Evolutionary conservation across 2,888 invertebrate species (phyloP).

Genomic region (Apantesis nais): DNA sequence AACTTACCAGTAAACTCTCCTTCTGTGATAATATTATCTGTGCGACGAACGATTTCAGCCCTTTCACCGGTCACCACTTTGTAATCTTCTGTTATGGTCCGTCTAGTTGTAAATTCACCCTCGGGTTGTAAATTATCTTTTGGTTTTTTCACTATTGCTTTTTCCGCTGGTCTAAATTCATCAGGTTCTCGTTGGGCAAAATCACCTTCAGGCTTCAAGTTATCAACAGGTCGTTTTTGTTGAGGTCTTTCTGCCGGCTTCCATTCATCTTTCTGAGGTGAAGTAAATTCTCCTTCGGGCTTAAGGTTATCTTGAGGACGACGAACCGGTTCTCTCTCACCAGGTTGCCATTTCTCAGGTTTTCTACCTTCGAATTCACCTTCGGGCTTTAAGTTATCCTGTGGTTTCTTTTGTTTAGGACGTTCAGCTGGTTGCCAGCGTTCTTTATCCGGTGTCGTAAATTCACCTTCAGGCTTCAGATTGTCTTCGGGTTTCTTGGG

Average conservation of each 20-base stretch:
- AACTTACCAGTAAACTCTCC: constrained; percentile 88
- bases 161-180: constrained; percentile 75
- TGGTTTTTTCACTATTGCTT: constrained; percentile 68
- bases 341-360: constrained; percentile 69
- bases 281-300: constrained; percentile 42
- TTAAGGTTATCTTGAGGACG: constrained; percentile 63
- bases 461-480: constrained; percentile 84
- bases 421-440: constrained; percentile 80
- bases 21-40: constrained; percentile 88
- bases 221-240: constrained; percentile 79
- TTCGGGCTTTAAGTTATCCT: constrained; percentile 82
- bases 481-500: constrained; percentile 64
- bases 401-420: constrained; percentile 73
- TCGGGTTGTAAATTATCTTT: constrained; percentile 82
- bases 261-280: constrained; percentile 76
- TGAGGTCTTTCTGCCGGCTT: constrained; percentile 78
- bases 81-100: constrained; percentile 85
- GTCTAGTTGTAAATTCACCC: constrained; percentile 85
- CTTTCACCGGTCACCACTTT: constrained; percentile 87
- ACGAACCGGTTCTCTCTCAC: constrained; percentile 62
- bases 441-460: constrained; percentile 67
- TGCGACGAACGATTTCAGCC: constrained; percentile 87
- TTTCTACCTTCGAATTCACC: constrained; percentile 60
- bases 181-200: constrained; percentile 62
- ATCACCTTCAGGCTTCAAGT: constrained; percentile 64